These are phyloP conservation scores for Chrysogorgia sp. DNA, from an alignment of 92 coral and sea anemone species.

Conservation along the genomic window DNA sequence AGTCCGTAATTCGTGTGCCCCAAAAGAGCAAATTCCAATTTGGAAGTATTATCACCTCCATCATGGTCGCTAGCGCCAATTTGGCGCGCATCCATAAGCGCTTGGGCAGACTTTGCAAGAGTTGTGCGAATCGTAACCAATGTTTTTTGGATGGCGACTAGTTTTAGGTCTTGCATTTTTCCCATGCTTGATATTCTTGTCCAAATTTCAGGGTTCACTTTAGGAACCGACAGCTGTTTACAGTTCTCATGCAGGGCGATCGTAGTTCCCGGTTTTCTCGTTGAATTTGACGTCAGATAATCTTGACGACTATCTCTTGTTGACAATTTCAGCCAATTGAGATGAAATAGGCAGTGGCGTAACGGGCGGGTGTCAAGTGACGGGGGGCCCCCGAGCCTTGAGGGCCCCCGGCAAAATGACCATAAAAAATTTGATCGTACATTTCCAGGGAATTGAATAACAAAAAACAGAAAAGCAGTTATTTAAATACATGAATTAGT, in stretches of 20 bases:
- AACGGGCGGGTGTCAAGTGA: too few species aligned
- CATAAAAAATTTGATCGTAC: too few species aligned
- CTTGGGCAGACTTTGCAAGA: not conserved
- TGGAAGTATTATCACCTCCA: not conserved
- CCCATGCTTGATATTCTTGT: slow-evolving; percentile 3
- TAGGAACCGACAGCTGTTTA: slow-evolving; percentile 5
- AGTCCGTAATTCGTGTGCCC: slow-evolving; percentile 29
- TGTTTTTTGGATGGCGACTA: slow-evolving; percentile 32
- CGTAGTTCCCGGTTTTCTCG: slow-evolving; percentile 17
- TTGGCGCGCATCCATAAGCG: not conserved
- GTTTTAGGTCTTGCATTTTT: slow-evolving; percentile 42
- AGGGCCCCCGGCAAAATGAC: too few species aligned
- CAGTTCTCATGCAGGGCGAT: slow-evolving; percentile 42
- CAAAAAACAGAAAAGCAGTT: too few species aligned
- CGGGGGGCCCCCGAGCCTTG: too few species aligned
- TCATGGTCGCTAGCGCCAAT: not conserved
- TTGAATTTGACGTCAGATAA: slow-evolving; percentile 20
- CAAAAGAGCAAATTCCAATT: slow-evolving; percentile 20
- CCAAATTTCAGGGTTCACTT: slow-evolving; percentile 47
- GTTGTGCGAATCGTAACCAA: slow-evolving; percentile 17
- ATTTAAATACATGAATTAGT: too few species aligned
- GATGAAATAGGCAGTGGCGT: too few species aligned
- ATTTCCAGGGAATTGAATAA: too few species aligned
- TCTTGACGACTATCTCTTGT: slow-evolving; percentile 19
- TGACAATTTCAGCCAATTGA: slow-evolving; percentile 14